A percentile compares a stretch with the other conserved stretches of the same genome.
Conservation (phyloP, 2,113 vertebrate species). For the Daphoenositta chrysoptera region DNA sequence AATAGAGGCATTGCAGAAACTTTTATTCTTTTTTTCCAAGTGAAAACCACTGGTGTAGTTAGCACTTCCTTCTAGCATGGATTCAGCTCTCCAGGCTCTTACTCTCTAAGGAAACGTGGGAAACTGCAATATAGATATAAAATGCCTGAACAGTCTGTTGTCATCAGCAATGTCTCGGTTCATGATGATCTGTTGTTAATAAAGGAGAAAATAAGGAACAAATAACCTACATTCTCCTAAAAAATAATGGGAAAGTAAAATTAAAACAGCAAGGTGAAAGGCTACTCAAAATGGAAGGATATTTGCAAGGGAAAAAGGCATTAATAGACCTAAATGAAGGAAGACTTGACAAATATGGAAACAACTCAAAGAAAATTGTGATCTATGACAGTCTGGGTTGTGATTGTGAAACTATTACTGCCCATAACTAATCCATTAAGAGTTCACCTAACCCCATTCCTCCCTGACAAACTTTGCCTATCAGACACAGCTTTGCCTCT, state of each 20-base stretch:
- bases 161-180: accelerated
- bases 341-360: not conserved
- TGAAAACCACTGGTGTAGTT: not conserved
- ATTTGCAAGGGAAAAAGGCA: not conserved
- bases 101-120: not conserved
- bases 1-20: not conserved
- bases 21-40: not conserved
- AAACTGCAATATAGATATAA: not conserved
- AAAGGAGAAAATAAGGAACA: not conserved
- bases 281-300: not conserved
- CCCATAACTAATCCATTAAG: not conserved
- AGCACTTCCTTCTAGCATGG: not conserved
- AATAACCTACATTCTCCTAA: not conserved
- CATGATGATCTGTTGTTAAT: not conserved
- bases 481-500: not conserved
- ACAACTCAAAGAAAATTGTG: not conserved
- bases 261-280: not conserved
- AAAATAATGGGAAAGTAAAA: not conserved
- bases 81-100: not conserved
- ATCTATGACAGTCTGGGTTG: not conserved
- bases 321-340: not conserved
- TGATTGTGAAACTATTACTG: not conserved
- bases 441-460: not conserved
- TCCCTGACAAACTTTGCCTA: not conserved
- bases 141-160: not conserved